Percentiles rank a stretch among this genome's conserved stretches.
phyloP scores from a whole-genome alignment of 2,797 vertebrate genomes.

The Trachurus trachurus region DNA sequence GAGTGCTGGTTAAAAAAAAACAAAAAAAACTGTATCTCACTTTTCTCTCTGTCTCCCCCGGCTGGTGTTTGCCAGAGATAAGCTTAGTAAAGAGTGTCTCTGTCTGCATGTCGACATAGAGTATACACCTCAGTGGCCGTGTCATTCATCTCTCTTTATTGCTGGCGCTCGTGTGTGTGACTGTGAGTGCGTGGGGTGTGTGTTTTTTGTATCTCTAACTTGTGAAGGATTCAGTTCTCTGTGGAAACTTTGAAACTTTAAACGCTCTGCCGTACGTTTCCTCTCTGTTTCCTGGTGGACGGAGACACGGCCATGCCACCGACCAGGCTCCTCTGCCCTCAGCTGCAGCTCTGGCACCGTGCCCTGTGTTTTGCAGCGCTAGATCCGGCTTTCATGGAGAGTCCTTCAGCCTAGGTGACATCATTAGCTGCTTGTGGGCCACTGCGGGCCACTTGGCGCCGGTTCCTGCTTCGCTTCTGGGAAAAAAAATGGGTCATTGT shows the following conservation, averaged over 20 bases:
- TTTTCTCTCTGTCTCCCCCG: conserved; percentile 43
- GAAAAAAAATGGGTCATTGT: conserved; percentile 62
- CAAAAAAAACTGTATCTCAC: conserved; percentile 35
- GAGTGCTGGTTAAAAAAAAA: conserved; percentile 26
- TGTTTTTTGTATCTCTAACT: conserved; percentile 20
- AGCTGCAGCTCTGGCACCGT: conserved; percentile 56
- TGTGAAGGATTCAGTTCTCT: conserved; percentile 25
- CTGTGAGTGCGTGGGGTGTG: conserved; percentile 28
- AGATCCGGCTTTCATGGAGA: conserved; percentile 84
- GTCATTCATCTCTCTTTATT: conserved; percentile 68
- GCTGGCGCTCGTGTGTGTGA: conserved; percentile 16
- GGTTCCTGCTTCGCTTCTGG: conserved; percentile 44
- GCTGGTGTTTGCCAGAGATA: conserved; percentile 73
- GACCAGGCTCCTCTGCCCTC: background rate
- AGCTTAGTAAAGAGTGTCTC: conserved; percentile 63
- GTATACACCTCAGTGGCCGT: conserved; percentile 53
- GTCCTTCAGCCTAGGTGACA: conserved; percentile 81
- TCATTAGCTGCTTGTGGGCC: conserved; percentile 76
- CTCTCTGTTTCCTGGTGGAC: conserved; percentile 7
- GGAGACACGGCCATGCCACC: background rate
- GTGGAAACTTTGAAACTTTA: conserved; percentile 21
- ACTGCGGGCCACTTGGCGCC: conserved; percentile 63
- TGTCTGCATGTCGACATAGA: conserved; percentile 57
- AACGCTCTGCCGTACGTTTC: background rate
- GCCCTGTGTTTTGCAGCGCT: conserved; percentile 44